Evolutionary conservation across 2,888 invertebrate genomes (phyloP).

Genomic region (Zhengitettix transpicula): DNA sequence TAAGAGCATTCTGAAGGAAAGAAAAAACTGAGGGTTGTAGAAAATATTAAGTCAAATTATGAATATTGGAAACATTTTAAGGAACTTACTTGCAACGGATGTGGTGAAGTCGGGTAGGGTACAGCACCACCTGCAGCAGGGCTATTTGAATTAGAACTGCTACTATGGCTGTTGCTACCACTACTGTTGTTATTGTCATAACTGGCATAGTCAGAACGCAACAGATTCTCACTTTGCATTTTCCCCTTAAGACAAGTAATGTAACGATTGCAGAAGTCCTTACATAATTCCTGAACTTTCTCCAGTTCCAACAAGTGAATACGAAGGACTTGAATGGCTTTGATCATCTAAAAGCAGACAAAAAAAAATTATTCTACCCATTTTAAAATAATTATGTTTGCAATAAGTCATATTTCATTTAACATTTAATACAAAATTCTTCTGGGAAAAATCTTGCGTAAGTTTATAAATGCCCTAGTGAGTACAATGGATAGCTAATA

Average conservation of each 20-base stretch:
- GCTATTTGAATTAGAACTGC: constrained; percentile 16
- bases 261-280: constrained; percentile 87
- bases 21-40: too few relatives aligned
- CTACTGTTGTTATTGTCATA: constrained; percentile 17
- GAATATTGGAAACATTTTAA: too few relatives aligned
- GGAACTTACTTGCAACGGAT: constrained; percentile 14
- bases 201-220: constrained; percentile 54
- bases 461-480: too few relatives aligned
- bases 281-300: constrained; percentile 87
- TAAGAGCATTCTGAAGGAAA: too few relatives aligned
- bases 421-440: too few relatives aligned
- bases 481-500: too few relatives aligned
- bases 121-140: constrained; percentile 13
- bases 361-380: too few relatives aligned
- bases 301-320: constrained; percentile 85
- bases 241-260: constrained; percentile 79
- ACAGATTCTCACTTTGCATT: constrained; percentile 76
- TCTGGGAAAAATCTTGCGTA: too few relatives aligned
- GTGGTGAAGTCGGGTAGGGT: constrained; percentile 16
- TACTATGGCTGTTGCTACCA: constrained; percentile 16
- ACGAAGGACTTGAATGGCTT: constrained; percentile 75
- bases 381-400: too few relatives aligned
- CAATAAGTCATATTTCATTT: too few relatives aligned
- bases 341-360: constrained; percentile 48
- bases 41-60: too few relatives aligned